These are phyloP conservation scores for Dysdera silvatica DNA, from an alignment of 1,140 invertebrate genomes.

Conservation along the genomic window DNA sequence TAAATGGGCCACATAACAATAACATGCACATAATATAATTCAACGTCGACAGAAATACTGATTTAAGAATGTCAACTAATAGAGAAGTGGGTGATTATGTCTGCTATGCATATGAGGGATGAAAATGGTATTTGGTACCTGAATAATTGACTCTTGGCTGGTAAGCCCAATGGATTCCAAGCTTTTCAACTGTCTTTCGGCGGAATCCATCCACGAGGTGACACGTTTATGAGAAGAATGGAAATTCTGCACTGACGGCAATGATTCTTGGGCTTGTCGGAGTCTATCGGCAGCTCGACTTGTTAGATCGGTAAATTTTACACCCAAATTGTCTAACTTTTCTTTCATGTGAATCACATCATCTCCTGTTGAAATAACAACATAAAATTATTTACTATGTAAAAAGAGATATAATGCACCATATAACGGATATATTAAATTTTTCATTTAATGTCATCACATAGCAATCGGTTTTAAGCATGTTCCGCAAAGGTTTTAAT, in stretches of 20 bases:
- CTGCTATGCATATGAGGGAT: background rate
- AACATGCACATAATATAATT: too few species aligned
- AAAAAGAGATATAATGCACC: too few species aligned
- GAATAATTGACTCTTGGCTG: conserved; percentile 40
- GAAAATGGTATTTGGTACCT: conserved; percentile 14
- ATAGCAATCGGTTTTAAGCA: too few species aligned
- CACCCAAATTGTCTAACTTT: conserved; percentile 79
- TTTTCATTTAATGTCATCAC: too few species aligned
- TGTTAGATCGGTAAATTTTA: conserved; percentile 80
- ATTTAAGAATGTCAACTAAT: background rate
- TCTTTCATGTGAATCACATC: conserved; percentile 89
- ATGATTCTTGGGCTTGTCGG: conserved; percentile 70
- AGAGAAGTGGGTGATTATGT: background rate
- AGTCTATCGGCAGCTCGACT: conserved; percentile 74
- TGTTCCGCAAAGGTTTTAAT: too few species aligned
- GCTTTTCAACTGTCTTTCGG: conserved; percentile 74
- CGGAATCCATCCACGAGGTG: conserved; percentile 87
- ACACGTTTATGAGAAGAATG: conserved; percentile 78
- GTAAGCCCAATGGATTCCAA: conserved; percentile 53
- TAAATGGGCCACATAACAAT: too few species aligned
- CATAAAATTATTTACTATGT: too few species aligned
- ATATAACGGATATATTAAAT: too few species aligned
- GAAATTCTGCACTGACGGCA: conserved; percentile 88
- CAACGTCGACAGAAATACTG: too few species aligned
- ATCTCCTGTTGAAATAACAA: conserved; percentile 49